phyloP scores from a whole-genome alignment of 2,888 invertebrate species.

The Cataglyphis altisquamis region DNA sequence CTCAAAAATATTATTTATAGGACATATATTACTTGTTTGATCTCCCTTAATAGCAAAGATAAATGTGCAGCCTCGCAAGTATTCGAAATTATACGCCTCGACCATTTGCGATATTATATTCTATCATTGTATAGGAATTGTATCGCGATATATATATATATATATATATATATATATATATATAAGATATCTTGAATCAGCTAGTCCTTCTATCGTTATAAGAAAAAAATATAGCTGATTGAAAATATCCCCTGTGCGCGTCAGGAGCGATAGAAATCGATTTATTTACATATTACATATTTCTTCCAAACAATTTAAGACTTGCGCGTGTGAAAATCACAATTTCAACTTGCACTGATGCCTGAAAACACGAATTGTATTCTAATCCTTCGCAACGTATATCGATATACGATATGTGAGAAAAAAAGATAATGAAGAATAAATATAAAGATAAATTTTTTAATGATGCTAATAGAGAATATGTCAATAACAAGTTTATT shows the following conservation, averaged over 20 bases:
- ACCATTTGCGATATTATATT: neutral
- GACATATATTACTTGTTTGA: neutral
- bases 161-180: neutral
- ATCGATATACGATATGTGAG: neutral
- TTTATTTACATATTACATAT: conserved; percentile 37
- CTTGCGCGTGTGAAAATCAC: conserved; percentile 12
- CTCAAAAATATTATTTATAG: conserved; percentile 7
- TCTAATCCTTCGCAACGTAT: neutral
- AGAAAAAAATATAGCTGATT: neutral
- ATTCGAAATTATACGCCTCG: conserved; percentile 24
- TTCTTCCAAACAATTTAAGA: conserved; percentile 47
- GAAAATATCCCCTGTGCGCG: neutral
- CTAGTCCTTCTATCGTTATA: neutral
- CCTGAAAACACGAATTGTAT: conserved; percentile 17
- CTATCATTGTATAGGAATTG: neutral
- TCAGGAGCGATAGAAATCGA: conserved; percentile 7
- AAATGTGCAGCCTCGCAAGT: conserved; percentile 20
- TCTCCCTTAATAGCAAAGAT: conserved; percentile 6
- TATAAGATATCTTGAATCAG: neutral
- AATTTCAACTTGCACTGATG: conserved; percentile 14
- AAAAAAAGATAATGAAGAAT: neutral
- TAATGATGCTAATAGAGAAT: neutral
- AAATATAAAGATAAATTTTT: conserved; percentile 11
- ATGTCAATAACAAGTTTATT: neutral
- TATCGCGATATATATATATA: neutral